Evolutionary conservation across 92 coral and sea anemone genomes (phyloP), one percentile per base, ranked within the genome.

Genomic region (Chrysogorgia sp.): DNA sequence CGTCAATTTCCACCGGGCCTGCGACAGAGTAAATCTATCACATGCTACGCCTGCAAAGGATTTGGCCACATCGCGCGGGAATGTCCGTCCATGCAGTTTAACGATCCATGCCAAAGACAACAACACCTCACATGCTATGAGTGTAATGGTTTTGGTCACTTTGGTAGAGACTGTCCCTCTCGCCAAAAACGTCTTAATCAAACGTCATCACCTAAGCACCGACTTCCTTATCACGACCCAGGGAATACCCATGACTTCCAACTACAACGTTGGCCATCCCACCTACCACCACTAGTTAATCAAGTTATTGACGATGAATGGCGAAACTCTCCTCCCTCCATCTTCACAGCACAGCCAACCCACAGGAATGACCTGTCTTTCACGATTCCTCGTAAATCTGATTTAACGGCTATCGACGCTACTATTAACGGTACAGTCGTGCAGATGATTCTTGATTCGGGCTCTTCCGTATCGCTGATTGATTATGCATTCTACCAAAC

Each of bases 381-480:
- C 30, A 28, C 62, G 1, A 56, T 56, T 10, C 10, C 10, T 28
- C n/a, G 62, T 20, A 56, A 56, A 22, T 20, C 23, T 12, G 62
- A 22, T 20, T 20, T 56, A 12, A 56, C 62, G 10, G 62, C 62
- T 56, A 56, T 56, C 24, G 30, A 56, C 20, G 62, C 30, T 23
- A 56, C 12, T 56, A 56, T 63, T 21, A 9, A 37, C 8, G 70
- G 70, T 31, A 23, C 29, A 13, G 33, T 17, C 24, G 37, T 34
- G 15, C 70, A 32, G 45, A 63, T 63, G 70, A 43, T 63, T 4
- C 70, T 63, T 30, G 70, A 63, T 24, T 63, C 70, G 10, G 47
- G 70, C 19, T 63, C 70, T 1, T 63, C 70, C 5, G 70, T 14
- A 30, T 34, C 70, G 8, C 70, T 63, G 20, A 63, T 63, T 34